These are phyloP conservation scores for Orthochromis indermauri DNA, from an alignment of 2,113 vertebrate genomes.

Conservation along the genomic window DNA sequence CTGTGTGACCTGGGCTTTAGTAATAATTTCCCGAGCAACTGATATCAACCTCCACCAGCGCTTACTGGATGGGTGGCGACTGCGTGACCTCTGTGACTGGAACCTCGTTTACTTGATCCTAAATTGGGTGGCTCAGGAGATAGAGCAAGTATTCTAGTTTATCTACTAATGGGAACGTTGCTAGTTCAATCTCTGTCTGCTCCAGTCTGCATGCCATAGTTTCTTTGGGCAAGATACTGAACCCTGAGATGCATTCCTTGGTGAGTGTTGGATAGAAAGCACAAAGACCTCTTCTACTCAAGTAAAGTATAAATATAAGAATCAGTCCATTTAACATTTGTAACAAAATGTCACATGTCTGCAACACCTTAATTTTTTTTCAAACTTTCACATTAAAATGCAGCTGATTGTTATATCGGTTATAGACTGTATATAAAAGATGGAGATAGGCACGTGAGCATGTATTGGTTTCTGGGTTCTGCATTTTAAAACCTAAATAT, in stretches of 20 bases:
- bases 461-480: neutral
- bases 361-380: neutral
- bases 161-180: neutral
- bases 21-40: neutral
- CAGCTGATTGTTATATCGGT: neutral
- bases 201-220: neutral
- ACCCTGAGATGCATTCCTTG: neutral
- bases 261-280: neutral
- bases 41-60: neutral
- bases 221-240: neutral
- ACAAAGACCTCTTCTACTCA: neutral
- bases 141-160: neutral
- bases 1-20: neutral
- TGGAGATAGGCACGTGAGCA: neutral
- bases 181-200: neutral
- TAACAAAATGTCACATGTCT: rapidly evolving
- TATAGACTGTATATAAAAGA: neutral
- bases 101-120: neutral
- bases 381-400: neutral
- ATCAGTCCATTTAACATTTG: neutral
- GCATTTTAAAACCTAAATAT: neutral
- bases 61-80: neutral
- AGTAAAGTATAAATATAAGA: neutral
- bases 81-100: neutral
- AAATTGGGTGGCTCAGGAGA: neutral